These are phyloP conservation scores for Diplolepis rosae DNA, from an alignment of 2,888 invertebrate genomes.

Conservation along the genomic window DNA sequence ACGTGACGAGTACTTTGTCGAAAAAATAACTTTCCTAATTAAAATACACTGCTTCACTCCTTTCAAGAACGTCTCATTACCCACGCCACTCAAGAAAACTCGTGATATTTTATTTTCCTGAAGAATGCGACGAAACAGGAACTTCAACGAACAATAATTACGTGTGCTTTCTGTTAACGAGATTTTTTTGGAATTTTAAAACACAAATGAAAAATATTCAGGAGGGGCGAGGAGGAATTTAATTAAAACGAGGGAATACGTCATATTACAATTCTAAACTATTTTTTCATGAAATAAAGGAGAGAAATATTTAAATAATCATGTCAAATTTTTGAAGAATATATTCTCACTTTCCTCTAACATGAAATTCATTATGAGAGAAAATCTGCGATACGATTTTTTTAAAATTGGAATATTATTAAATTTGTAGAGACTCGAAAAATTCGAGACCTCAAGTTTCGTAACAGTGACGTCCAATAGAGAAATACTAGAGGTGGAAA, in stretches of 20 bases:
- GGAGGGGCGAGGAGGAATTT: conserved; percentile 8
- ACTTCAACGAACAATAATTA: conserved; percentile 29
- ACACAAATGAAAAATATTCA: conserved; percentile 15
- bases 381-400: too few species aligned
- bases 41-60: conserved; percentile 16
- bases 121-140: conserved; percentile 29
- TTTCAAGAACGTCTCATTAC: conserved; percentile 19
- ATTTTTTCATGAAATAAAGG: too few species aligned
- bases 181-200: conserved; percentile 27
- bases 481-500: conserved; percentile 36
- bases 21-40: conserved; percentile 13
- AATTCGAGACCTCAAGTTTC: neutral
- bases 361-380: too few species aligned
- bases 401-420: too few species aligned
- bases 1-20: neutral
- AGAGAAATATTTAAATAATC: too few species aligned
- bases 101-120: conserved; percentile 21
- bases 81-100: conserved; percentile 28
- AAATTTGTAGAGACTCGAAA: conserved; percentile 10
- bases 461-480: conserved; percentile 32
- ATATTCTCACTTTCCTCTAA: too few species aligned
- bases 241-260: neutral
- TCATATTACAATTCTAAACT: too few species aligned
- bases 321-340: too few species aligned
- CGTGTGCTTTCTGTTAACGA: conserved; percentile 27